Evolutionary conservation across 1,140 invertebrate genomes (phyloP).

Genomic region (Drosophila kikkawai): DNA sequence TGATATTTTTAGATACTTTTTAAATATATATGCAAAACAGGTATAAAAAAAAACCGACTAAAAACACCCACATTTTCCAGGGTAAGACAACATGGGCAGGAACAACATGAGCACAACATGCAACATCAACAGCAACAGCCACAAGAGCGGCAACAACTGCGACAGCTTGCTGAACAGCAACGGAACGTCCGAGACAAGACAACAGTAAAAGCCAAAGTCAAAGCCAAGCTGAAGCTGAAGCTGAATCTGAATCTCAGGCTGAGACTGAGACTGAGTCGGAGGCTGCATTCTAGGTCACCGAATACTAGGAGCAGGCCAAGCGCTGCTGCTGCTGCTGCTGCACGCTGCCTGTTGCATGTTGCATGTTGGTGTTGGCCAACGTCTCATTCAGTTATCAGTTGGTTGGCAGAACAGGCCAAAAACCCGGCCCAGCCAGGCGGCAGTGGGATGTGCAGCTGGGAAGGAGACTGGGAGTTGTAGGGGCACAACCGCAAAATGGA

Average conservation of each 20-base stretch:
- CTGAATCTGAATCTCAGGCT: constrained; percentile 7
- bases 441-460: constrained; percentile 19
- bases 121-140: constrained; percentile 15
- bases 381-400: constrained; percentile 78
- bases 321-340: constrained; percentile 29
- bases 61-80: constrained; percentile 1
- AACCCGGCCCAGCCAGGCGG: constrained; percentile 16
- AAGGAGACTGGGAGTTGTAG: constrained; percentile 4
- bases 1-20: not conserved
- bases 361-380: constrained; percentile 73
- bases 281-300: constrained; percentile 80
- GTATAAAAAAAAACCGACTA: not conserved
- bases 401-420: constrained; percentile 20
- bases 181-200: constrained; percentile 51
- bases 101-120: constrained; percentile 27
- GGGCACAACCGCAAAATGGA: constrained; percentile 39
- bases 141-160: constrained; percentile 32
- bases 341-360: constrained; percentile 32
- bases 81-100: constrained; percentile 16
- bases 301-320: constrained; percentile 62
- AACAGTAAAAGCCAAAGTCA: constrained; percentile 61
- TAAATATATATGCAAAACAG: not conserved
- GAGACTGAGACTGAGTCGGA: constrained; percentile 19
- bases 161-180: constrained; percentile 60
- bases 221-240: constrained; percentile 24